A percentile compares a stretch with the other conserved stretches of the same genome.
Conservation (phyloP, 2,113 vertebrate genomes). For the Parus major region DNA sequence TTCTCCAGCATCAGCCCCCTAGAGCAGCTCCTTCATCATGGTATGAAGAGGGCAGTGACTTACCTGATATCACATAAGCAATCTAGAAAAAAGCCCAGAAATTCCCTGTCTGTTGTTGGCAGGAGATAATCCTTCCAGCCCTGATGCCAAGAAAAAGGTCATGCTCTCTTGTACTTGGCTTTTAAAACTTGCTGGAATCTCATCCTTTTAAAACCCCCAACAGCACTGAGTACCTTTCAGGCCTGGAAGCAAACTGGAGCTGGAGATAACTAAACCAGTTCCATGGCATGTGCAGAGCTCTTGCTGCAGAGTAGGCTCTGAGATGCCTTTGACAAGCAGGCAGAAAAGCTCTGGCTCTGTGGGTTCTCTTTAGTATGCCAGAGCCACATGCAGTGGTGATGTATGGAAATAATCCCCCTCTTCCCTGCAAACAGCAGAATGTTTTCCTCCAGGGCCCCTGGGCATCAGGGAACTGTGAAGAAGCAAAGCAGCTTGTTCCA, state of each 20-base stretch:
- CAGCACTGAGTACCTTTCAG: background rate
- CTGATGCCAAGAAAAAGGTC: background rate
- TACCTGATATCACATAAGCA: background rate
- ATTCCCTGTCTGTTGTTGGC: background rate
- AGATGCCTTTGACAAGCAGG: background rate
- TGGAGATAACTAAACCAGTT: background rate
- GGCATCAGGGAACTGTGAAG: background rate
- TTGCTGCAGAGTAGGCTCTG: background rate
- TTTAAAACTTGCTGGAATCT: background rate
- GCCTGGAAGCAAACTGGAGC: background rate
- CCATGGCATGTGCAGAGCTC: background rate
- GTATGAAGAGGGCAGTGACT: background rate
- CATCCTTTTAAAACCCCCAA: background rate
- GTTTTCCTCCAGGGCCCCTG: background rate
- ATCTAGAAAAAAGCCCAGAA: background rate
- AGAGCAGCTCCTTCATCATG: background rate
- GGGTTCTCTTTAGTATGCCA: background rate
- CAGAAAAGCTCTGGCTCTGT: background rate
- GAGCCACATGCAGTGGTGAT: background rate
- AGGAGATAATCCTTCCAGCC: background rate
- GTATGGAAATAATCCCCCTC: background rate
- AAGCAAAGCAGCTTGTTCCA: constrained; percentile 4
- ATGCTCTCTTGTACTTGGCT: background rate
- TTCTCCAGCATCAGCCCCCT: background rate
- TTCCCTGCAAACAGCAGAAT: background rate